These are phyloP conservation scores for Patella ulyssiponensis DNA, from an alignment of 2,888 invertebrate species.

Conservation along the genomic window DNA sequence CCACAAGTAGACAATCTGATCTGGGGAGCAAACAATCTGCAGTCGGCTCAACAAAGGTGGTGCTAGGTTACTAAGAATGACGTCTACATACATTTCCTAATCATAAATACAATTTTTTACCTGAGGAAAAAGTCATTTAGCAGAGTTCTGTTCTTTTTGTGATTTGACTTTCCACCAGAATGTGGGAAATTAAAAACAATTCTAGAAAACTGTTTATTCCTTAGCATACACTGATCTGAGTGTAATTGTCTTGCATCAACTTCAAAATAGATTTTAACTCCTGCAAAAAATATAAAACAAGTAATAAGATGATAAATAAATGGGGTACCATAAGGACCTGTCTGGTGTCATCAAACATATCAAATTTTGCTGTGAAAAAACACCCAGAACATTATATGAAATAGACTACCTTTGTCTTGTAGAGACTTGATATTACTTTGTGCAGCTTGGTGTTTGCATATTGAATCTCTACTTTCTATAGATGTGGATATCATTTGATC, in stretches of 20 bases:
- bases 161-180: slow-evolving; percentile 78
- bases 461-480: slow-evolving; percentile 66
- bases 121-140: slow-evolving; percentile 74
- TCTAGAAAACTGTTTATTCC: slow-evolving; percentile 69
- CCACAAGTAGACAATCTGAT: too few species aligned
- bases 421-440: slow-evolving; percentile 46
- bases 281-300: slow-evolving; percentile 62
- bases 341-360: not conserved
- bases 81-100: too few species aligned
- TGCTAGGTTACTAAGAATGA: too few species aligned
- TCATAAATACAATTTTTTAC: slow-evolving; percentile 36
- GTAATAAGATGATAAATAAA: too few species aligned
- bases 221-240: slow-evolving; percentile 50
- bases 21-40: too few species aligned
- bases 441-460: slow-evolving; percentile 60
- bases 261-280: slow-evolving; percentile 72
- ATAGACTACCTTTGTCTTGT: slow-evolving; percentile 25
- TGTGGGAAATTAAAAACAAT: slow-evolving; percentile 79
- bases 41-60: too few species aligned
- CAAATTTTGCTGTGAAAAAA: not conserved
- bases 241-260: slow-evolving; percentile 75
- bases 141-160: slow-evolving; percentile 76
- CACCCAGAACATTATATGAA: not conserved
- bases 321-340: not conserved
- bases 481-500: slow-evolving; percentile 71